phyloP scores from a whole-genome alignment of 2,888 invertebrate species.

The Cephalotes varians region DNA sequence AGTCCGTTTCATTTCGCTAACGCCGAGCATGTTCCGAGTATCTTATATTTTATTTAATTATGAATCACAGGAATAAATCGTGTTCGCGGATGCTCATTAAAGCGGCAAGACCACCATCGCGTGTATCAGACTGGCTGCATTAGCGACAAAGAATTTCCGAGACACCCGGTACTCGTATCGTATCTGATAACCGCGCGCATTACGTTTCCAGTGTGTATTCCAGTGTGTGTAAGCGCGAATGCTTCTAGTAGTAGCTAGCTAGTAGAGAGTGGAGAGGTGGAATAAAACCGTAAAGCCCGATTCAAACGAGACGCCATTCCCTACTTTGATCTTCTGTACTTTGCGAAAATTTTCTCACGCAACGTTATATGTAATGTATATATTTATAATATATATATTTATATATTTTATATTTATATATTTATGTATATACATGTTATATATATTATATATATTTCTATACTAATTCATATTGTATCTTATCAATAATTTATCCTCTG shows the following conservation, averaged over 20 bases:
- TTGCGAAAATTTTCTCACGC: background rate
- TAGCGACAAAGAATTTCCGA: slow-evolving; percentile 22
- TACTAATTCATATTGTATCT: background rate
- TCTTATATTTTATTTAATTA: slow-evolving; percentile 37
- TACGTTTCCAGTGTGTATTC: slow-evolving; percentile 30
- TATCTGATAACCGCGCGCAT: slow-evolving; percentile 44
- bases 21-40: slow-evolving; percentile 3
- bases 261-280: background rate
- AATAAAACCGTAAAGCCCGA: slow-evolving; percentile 18
- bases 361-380: too few relatives aligned
- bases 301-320: background rate
- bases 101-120: background rate
- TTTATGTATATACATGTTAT: too few relatives aligned
- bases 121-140: background rate
- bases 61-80: slow-evolving; percentile 40
- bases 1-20: slow-evolving; percentile 12
- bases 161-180: slow-evolving; percentile 34
- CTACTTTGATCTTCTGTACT: background rate
- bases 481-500: background rate
- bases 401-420: background rate
- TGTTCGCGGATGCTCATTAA: slow-evolving; percentile 31
- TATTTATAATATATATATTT: background rate
- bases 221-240: slow-evolving; percentile 35
- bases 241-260: slow-evolving; percentile 14
- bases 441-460: background rate